phyloP scores from a whole-genome alignment of 2,797 vertebrate species.

The Helicolenus hilgendorfi region DNA sequence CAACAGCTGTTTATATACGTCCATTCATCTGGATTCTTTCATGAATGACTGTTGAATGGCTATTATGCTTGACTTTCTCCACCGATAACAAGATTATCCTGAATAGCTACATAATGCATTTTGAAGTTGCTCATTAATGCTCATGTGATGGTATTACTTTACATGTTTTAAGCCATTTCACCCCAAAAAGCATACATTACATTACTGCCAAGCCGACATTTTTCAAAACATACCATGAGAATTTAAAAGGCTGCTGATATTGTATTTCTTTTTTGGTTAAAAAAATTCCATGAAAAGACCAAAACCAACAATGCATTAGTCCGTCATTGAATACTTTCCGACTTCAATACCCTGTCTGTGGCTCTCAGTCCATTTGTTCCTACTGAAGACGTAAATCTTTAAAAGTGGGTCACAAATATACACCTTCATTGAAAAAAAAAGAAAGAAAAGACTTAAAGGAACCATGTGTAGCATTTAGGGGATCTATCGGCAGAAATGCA shows the following conservation, averaged over 20 bases:
- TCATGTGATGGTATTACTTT: not conserved
- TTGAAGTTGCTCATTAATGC: not conserved
- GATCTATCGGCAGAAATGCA: not conserved
- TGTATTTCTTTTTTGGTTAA: not conserved
- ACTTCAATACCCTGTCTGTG: not conserved
- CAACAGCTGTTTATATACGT: constrained; percentile 47
- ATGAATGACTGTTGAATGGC: constrained; percentile 5
- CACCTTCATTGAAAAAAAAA: not conserved
- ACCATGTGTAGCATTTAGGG: not conserved
- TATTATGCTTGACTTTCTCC: constrained; percentile 14
- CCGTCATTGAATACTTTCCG: not conserved
- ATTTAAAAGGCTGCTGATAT: not conserved
- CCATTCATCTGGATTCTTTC: constrained; percentile 27
- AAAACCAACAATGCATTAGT: not conserved
- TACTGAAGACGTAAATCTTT: not conserved
- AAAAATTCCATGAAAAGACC: not conserved
- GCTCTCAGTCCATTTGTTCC: not conserved
- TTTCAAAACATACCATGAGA: not conserved
- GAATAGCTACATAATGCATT: not conserved
- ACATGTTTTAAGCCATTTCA: not conserved
- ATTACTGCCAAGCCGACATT: not conserved
- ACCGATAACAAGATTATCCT: constrained; percentile 21
- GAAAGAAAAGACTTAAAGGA: not conserved
- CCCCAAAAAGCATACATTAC: not conserved
- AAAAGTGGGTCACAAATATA: not conserved